Evolutionary conservation across 2,797 vertebrate genomes (phyloP).

Genomic region (Argyrosomus regius): DNA sequence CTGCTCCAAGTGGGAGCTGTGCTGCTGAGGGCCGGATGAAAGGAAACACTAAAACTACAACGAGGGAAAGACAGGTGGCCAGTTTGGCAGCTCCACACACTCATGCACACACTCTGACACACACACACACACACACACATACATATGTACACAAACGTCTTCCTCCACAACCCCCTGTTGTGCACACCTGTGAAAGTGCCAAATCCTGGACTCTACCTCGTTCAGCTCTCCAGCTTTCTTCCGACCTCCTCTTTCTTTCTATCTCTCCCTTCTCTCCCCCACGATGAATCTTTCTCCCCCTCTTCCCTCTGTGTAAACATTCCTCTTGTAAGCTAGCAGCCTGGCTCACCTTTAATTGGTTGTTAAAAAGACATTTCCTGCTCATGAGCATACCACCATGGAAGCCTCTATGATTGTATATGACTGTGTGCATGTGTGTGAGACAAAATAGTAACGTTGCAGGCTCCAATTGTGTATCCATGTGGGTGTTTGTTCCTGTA

Average conservation of each 20-base stretch:
- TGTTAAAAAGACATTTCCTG: constrained; percentile 85
- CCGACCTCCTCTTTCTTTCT: constrained; percentile 36
- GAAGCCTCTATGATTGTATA: constrained; percentile 40
- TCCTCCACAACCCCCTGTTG: constrained; percentile 78
- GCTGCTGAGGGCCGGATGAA: constrained; percentile 83
- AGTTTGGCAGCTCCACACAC: constrained; percentile 78
- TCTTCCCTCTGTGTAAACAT: constrained; percentile 77
- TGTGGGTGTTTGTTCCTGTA: background rate
- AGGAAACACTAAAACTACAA: constrained; percentile 87
- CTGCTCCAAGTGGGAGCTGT: constrained; percentile 84
- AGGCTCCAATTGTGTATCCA: constrained; percentile 3
- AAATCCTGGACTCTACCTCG: constrained; percentile 61
- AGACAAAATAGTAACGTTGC: background rate
- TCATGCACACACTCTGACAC: constrained; percentile 31
- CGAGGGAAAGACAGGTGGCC: constrained; percentile 83
- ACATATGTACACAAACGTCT: constrained; percentile 61
- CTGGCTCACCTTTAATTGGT: constrained; percentile 79
- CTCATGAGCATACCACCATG: constrained; percentile 72
- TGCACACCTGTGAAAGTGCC: constrained; percentile 83
- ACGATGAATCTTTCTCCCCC: constrained; percentile 56
- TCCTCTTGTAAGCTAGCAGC: constrained; percentile 73
- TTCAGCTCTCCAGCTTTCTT: constrained; percentile 52
- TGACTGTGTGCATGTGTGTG: constrained; percentile 16
- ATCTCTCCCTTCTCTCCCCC: constrained; percentile 45
- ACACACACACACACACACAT: constrained; percentile 35